Evolutionary conservation across 2,888 invertebrate genomes (phyloP).

Genomic region (Reticulitermes lucifugus): DNA sequence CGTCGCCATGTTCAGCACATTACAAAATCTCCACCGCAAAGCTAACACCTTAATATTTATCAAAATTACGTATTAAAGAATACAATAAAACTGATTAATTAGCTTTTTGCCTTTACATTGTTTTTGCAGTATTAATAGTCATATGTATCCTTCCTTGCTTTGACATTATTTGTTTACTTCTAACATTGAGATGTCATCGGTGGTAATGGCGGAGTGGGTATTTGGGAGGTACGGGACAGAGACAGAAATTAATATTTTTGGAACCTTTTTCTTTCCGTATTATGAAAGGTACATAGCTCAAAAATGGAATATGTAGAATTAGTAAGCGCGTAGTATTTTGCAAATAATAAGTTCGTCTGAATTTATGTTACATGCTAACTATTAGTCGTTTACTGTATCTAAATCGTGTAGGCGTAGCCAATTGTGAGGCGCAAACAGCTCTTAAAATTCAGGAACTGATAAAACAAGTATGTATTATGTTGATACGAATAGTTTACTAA

Average conservation of each 20-base stretch:
- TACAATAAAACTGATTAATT: not conserved
- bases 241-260: constrained; percentile 7
- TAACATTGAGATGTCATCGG: constrained; percentile 22
- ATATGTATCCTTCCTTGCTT: not conserved
- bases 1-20: constrained; percentile 15
- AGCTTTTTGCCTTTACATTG: not conserved
- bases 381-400: not conserved
- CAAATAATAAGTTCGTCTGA: not conserved
- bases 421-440: not conserved
- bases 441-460: not conserved
- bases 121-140: not conserved
- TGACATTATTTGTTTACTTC: not conserved
- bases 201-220: constrained; percentile 38
- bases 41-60: not conserved
- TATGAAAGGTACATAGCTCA: not conserved
- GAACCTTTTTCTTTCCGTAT: not conserved
- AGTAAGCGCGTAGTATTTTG: not conserved
- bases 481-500: not conserved
- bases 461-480: not conserved
- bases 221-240: not conserved
- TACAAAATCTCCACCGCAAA: not conserved
- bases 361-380: not conserved
- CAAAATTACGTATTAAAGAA: not conserved
- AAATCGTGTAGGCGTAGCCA: constrained; percentile 11
- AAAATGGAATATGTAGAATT: not conserved